Evolutionary conservation across 2,797 vertebrate genomes (phyloP), one percentile per base, ranked within the genome.

Genomic region (Prionace glauca): DNA sequence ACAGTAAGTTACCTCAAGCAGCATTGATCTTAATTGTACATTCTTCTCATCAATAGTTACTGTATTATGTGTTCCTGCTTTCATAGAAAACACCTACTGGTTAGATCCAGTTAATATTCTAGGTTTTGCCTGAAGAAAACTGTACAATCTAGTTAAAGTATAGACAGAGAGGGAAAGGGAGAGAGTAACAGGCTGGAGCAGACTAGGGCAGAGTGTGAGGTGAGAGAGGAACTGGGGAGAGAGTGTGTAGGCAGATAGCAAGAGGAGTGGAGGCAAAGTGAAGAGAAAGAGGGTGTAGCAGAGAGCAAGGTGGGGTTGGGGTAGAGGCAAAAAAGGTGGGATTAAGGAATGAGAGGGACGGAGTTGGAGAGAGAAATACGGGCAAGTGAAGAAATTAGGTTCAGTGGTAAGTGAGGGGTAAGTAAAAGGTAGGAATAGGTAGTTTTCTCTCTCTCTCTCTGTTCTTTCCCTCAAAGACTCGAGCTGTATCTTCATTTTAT

Each of bases 1-100:
- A 99, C 99, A 98, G 99, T 99, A 98, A 99, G 99, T 96, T 36
- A 71, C 22, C 56, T 87, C 88, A n/a, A 69, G 29, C 60, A 91
- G 36, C 26, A 36, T 16, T 91, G 56, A n/a, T 32, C 29, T 69
- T 67, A 67, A 67, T 1, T 36, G 36, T 14, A 18, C n/a, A 10
- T 0, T 41, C 18, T 8, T 36, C 22, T 36, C n/a, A 20, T 50
- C 45, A 56, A 41, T 41, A 20, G 41, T 69, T 22, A 62, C 69
- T n/a, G n/a, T 22, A 20, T 20, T 18, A 20, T 16, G 9, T 69
- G 8, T 69, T 62, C 36, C 88, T 8, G 60, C 88, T n/a, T 5
- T 65, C 14, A 0, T 32, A 62, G 60, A 62, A 65, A 7, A 9
- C 20, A 3, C 26, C 24, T 12, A 60, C 24, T 50, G 0, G 2